Base-by-base conservation (phyloP, 2,113 vertebrate species). In the Sinocyclocheilus rhinocerous region DNA sequence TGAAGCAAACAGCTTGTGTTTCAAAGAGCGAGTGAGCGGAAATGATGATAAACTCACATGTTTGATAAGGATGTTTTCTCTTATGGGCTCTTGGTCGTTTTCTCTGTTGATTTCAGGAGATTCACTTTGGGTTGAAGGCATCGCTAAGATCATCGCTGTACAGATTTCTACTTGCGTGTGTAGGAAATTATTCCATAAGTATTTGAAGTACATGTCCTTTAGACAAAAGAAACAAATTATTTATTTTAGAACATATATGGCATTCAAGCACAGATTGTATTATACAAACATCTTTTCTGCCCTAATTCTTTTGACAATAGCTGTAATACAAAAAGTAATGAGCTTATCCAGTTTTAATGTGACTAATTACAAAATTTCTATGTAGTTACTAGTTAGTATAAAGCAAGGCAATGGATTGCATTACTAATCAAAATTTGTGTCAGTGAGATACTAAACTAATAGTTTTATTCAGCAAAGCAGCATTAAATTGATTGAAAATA, bases 181-280 rank as follows among this genome's bases (percentile, higher is more conserved):
- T 88, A 99, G 94, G 89, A 99, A 99, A 89, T 99, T 99, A 93
- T 99, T 99, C 98, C 98, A 99, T 0, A 98, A 97, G 86, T 99
- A 99, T 91, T 96, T 99, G 93, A 99, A 99, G 95, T 98, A 99
- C 98, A 99, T 99, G 89, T 99, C 97, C 98, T 99, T 91, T 2
- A 80, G 63, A 76, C 7, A 79, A 89, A 77, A 91, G 89, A 63
- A 88, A 86, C 88, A 90, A 85, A 10, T 1, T 0, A 77, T 1
- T 42, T 22, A 63, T 59, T 78, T 36, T 36, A 59, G 6, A 78
- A 78, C 50, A 59, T 22, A 9, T 50, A 20, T n/a, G 24, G 67
- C 33, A 39, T 4, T 36, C 7, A 36, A 70, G 29, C 29, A 36
- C 29, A 36, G 29, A 70, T 36, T 20, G 0, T 70, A 36, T 36